Percentiles rank a stretch among this genome's conserved stretches.
phyloP scores from a whole-genome alignment of 2,113 vertebrate species.

The Crypturellus undulatus region DNA sequence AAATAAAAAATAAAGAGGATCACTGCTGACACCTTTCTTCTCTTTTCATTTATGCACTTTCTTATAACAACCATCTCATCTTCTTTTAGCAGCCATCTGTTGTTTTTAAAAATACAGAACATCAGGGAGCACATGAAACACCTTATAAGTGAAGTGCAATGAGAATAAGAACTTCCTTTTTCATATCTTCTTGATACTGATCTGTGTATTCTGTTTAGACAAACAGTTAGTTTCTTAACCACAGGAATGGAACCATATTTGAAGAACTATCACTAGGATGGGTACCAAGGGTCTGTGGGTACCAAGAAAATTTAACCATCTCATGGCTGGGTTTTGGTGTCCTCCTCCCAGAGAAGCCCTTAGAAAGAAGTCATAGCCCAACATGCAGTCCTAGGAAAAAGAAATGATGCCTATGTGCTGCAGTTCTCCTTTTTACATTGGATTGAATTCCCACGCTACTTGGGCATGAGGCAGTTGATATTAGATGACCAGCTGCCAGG shows the following conservation, averaged over 20 bases:
- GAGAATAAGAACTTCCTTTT: background rate
- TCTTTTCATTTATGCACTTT: background rate
- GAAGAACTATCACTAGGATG: background rate
- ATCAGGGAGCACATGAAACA: rapidly evolving
- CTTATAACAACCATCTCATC: rapidly evolving
- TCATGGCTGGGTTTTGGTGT: background rate
- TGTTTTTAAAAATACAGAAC: background rate
- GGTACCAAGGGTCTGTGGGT: background rate
- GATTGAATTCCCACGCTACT: no score
- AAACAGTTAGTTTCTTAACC: background rate
- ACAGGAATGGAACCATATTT: background rate
- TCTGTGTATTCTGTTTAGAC: background rate
- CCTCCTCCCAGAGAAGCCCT: background rate
- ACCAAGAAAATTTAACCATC: background rate
- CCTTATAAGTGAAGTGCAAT: background rate
- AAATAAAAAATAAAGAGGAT: background rate
- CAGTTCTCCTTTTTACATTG: no score
- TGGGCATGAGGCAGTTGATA: no score
- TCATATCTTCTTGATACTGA: background rate
- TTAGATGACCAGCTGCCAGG: no score
- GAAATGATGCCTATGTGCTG: background rate
- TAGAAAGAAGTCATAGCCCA: background rate
- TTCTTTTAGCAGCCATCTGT: background rate
- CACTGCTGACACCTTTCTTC: background rate
- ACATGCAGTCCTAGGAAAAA: background rate